Evolutionary conservation across 2,888 invertebrate species (phyloP), one percentile per base, ranked within the genome.

Genomic region (Lutraria lutraria): DNA sequence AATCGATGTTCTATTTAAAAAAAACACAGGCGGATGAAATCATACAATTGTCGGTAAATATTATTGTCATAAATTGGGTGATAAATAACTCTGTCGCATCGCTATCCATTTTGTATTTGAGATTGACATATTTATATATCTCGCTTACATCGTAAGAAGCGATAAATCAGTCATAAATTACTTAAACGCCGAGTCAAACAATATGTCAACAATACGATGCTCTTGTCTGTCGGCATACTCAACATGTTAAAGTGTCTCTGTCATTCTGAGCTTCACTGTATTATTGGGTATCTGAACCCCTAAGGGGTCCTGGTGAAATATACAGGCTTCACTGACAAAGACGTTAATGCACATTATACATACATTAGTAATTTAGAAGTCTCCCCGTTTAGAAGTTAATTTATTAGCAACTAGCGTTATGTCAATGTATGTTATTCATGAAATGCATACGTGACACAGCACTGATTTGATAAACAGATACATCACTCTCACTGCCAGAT

Each of bases 161-260:
- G 34, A 76, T 76, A 76, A 76, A 76, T 76, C 25, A 31, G 13
- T 76, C 76, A 25, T 76, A 76, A 34, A 76, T 76, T 76, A 76
- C 19, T 31, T 31, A 76, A 76, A 76, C 34, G 31, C 31, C 31
- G 76, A 76, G 76, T 31, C 76, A 76, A 76, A 76, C 76, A 76
- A 76, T 3, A 8, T 76, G 76, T 76, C 76, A 76, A 31, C 19
- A 16, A 19, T 56, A 25, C 25, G 12, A 68, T 68, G 63, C n/a
- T 68, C 25, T 68, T 60, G 60, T 60, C 19, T n/a, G 43, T 43
- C 43, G 8, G 43, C 8, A 8, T 43, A 43, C 43, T 43, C 43
- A 43, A 43, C 43, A 43, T 43, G 43, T 43, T 43, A 4, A n/a
- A n/a, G n/a, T 43, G 43, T 43, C 43, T 43, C 43, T 4, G 43